Conservation (phyloP, 2,888 invertebrate genomes). For the Phaedon cochleariae region DNA sequence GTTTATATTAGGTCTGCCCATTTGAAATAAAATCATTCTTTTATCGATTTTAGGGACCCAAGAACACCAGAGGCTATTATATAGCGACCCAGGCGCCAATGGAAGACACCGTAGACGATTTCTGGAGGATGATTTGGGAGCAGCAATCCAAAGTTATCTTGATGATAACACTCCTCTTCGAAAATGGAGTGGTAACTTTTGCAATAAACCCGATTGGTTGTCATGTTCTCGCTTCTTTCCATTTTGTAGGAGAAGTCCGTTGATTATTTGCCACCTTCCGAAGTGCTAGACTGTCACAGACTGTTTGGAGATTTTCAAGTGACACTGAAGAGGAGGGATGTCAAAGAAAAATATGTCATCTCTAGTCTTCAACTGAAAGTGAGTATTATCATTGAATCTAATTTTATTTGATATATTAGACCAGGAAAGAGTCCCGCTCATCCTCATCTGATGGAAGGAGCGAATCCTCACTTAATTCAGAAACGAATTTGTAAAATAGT, state of each 20-base stretch:
- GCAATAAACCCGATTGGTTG: background rate
- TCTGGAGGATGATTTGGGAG: slow-evolving; percentile 98
- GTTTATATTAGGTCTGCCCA: no score
- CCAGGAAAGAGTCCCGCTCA: background rate
- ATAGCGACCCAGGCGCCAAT: slow-evolving; percentile 93
- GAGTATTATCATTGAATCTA: slow-evolving; percentile 22
- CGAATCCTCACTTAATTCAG: no score
- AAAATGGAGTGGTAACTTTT: slow-evolving; percentile 80
- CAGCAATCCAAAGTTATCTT: slow-evolving; percentile 88
- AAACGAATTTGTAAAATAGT: no score
- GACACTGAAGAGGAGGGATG: slow-evolving; percentile 87
- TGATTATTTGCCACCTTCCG: slow-evolving; percentile 91
- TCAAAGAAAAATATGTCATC: slow-evolving; percentile 89
- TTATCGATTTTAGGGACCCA: slow-evolving; percentile 75
- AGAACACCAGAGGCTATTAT: slow-evolving; percentile 83
- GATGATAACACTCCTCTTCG: slow-evolving; percentile 90
- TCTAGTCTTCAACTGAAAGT: slow-evolving; percentile 84
- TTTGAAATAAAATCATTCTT: background rate
- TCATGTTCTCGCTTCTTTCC: background rate
- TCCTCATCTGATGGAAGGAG: no score
- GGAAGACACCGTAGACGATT: slow-evolving; percentile 84
- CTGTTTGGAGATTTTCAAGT: slow-evolving; percentile 89
- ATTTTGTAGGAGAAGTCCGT: slow-evolving; percentile 82
- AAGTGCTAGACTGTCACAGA: slow-evolving; percentile 88
- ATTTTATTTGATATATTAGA: background rate